Evolutionary conservation across 64 coral and sea anemone genomes (phyloP).

Genomic region (Acropora yongei): DNA sequence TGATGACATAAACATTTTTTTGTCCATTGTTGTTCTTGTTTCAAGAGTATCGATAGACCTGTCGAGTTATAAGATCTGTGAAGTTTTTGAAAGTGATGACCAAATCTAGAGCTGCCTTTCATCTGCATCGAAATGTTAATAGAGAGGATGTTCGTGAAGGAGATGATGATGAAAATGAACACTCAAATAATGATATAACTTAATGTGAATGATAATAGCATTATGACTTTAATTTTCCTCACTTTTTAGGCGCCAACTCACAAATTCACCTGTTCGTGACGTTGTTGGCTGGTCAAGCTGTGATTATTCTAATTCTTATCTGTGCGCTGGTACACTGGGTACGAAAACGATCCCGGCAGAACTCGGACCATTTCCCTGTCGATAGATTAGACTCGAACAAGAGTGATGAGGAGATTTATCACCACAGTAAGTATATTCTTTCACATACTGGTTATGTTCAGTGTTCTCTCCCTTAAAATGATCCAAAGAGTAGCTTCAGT

Average conservation of each 20-base stretch:
- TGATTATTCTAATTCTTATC: constrained; percentile 46
- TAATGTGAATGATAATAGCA: too few relatives aligned
- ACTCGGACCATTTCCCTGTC: constrained; percentile 6
- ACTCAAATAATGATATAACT: too few relatives aligned
- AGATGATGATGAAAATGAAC: too few relatives aligned
- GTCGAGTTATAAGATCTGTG: too few relatives aligned
- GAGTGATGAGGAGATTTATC: neutral
- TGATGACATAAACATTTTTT: too few relatives aligned
- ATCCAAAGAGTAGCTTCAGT: too few relatives aligned
- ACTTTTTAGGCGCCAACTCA: neutral
- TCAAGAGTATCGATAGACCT: too few relatives aligned
- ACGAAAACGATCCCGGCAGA: constrained; percentile 31
- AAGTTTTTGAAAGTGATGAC: too few relatives aligned
- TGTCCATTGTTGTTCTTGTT: too few relatives aligned
- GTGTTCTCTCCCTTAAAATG: neutral
- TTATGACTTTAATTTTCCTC: neutral
- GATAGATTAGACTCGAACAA: constrained; percentile 13
- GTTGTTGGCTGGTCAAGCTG: constrained; percentile 49
- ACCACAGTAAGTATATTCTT: neutral
- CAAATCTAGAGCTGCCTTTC: too few relatives aligned
- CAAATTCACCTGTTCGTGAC: constrained; percentile 67
- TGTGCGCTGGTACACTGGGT: constrained; percentile 74
- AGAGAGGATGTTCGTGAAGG: too few relatives aligned
- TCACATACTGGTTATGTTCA: neutral
- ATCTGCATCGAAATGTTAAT: too few relatives aligned